Evolutionary conservation across 1,140 invertebrate genomes (phyloP).

Genomic region (Calosoma granatense): DNA sequence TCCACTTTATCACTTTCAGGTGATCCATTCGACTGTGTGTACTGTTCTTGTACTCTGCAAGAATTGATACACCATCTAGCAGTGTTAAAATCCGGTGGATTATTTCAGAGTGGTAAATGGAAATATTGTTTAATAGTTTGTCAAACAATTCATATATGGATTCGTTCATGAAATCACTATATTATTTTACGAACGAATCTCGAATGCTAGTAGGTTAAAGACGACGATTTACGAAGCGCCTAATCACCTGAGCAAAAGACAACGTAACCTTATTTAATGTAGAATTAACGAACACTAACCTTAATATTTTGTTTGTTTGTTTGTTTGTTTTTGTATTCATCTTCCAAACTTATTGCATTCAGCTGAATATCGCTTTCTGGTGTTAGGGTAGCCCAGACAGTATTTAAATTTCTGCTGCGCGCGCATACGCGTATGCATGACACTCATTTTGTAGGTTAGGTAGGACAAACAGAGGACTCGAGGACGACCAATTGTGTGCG

Average conservation of each 20-base stretch:
- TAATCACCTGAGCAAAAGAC: constrained; percentile 6
- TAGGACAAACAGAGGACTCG: constrained; percentile 20
- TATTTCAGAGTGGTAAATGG: no score
- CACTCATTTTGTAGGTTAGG: no score
- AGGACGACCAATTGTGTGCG: constrained; percentile 28
- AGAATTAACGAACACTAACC: constrained; percentile 1
- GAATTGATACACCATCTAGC: no score
- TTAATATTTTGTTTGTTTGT: background rate
- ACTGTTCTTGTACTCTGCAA: no score
- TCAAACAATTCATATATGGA: no score
- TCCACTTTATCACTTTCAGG: no score
- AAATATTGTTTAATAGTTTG: no score
- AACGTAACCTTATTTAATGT: constrained; percentile 1
- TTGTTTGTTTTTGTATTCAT: background rate
- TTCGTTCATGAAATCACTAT: no score
- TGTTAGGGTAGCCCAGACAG: background rate
- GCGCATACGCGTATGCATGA: background rate
- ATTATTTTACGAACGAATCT: background rate
- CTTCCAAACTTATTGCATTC: background rate
- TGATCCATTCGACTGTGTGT: no score
- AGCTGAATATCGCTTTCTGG: background rate
- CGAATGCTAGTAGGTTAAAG: background rate
- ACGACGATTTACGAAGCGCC: background rate
- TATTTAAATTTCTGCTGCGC: constrained; percentile 9
- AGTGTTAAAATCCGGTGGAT: no score